A percentile compares a stretch with the other conserved stretches of the same genome.
phyloP scores from a whole-genome alignment of 2,113 vertebrate species.

The Urocynchramus pylzowi region DNA sequence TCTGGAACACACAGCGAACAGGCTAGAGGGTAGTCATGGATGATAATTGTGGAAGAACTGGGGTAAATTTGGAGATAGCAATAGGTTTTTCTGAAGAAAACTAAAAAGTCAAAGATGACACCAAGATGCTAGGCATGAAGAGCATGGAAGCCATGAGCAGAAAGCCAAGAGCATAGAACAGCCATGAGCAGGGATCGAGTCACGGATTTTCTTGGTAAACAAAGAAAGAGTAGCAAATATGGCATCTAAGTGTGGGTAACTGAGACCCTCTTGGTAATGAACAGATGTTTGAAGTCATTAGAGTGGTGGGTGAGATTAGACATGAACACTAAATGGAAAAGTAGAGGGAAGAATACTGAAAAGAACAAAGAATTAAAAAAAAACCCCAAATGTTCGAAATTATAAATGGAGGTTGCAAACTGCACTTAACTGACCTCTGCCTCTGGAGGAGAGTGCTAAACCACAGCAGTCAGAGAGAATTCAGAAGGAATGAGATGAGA shows the following conservation, averaged over 20 bases:
- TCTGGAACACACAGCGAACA: neutral
- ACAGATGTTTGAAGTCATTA: neutral
- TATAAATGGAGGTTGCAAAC: neutral
- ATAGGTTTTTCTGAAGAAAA: neutral
- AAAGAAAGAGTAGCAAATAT: neutral
- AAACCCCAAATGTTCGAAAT: neutral
- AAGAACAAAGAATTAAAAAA: neutral
- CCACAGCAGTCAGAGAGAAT: neutral
- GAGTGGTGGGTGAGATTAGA: neutral
- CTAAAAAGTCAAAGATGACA: neutral
- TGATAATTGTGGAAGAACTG: neutral
- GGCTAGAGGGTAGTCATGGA: neutral
- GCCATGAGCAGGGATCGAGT: neutral
- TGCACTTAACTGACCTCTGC: neutral
- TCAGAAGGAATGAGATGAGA: neutral
- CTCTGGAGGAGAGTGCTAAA: neutral
- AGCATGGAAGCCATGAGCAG: neutral
- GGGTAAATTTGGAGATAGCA: neutral
- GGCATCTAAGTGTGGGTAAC: neutral
- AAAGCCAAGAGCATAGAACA: neutral
- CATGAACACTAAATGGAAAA: neutral
- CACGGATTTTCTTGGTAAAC: neutral
- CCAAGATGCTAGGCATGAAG: neutral
- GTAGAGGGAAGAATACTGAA: neutral
- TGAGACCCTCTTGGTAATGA: neutral